A percentile compares a stretch with the other conserved stretches of the same genome.
phyloP scores from a whole-genome alignment of 2,113 vertebrate genomes.

The Microcebus lehilahytsara region DNA sequence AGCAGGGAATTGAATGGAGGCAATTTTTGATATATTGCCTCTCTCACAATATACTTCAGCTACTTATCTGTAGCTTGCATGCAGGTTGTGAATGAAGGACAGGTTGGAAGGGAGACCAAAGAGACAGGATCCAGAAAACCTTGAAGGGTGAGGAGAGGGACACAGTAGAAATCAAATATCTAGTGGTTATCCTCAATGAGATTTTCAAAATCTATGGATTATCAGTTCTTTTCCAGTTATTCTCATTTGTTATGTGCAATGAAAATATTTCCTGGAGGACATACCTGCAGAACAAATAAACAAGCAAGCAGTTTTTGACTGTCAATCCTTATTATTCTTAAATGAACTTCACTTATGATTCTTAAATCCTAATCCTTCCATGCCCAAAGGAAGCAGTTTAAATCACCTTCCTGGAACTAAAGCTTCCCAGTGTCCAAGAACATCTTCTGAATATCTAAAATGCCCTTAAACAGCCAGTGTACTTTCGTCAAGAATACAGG shows the following conservation, averaged over 20 bases:
- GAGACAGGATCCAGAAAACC: not conserved
- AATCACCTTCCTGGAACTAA: slow-evolving; percentile 24
- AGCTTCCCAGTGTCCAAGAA: not conserved
- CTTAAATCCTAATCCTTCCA: slow-evolving; percentile 29
- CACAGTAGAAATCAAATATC: not conserved
- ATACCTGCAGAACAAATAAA: not conserved
- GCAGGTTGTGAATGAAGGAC: not conserved
- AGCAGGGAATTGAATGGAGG: not conserved
- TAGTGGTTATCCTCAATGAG: not conserved
- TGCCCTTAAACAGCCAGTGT: not conserved
- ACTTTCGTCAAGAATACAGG: not conserved
- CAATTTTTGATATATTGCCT: not conserved
- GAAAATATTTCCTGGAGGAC: not conserved
- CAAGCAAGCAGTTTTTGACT: not conserved
- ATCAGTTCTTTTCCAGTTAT: not conserved
- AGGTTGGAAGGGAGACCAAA: not conserved
- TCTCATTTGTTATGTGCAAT: not conserved
- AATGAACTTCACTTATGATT: not conserved
- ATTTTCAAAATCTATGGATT: not conserved
- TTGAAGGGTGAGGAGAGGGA: not conserved
- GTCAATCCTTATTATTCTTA: slow-evolving; percentile 15
- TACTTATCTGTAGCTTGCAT: not conserved
- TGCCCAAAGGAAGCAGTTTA: not conserved
- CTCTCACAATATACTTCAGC: not conserved
- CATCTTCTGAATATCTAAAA: not conserved